A percentile compares a stretch with the other conserved stretches of the same genome.
phyloP scores from a whole-genome alignment of 2,797 vertebrate species.

The Merluccius polli region DNA sequence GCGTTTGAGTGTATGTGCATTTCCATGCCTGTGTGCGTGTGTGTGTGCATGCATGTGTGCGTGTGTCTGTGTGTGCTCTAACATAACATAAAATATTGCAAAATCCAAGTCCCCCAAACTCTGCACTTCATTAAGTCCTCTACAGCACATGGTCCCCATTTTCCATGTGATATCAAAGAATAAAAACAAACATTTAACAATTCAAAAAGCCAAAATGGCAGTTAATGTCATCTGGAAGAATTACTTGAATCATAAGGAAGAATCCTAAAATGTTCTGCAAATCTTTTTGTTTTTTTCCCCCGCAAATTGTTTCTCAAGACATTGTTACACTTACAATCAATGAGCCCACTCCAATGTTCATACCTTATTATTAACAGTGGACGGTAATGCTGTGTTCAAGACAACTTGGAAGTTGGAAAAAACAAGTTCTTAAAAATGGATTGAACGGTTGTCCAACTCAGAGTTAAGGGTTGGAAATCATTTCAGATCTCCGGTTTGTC shows the following conservation, averaged over 20 bases:
- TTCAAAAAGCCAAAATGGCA: background rate
- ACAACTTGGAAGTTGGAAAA: background rate
- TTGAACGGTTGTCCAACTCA: no score
- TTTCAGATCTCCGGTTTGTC: no score
- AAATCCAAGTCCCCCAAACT: background rate
- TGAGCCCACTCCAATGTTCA: background rate
- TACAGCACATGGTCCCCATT: background rate
- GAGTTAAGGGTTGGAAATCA: no score
- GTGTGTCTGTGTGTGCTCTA: background rate
- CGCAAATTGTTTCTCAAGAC: background rate
- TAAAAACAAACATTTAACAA: background rate
- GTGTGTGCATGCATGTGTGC: conserved; percentile 5
- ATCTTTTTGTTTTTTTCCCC: background rate
- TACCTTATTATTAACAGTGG: background rate
- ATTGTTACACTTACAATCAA: background rate
- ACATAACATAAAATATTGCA: background rate
- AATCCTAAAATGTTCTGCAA: background rate
- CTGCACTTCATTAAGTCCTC: background rate
- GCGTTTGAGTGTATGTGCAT: background rate
- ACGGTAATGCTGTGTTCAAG: background rate
- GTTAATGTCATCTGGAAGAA: background rate
- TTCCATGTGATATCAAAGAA: background rate
- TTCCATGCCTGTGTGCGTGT: background rate
- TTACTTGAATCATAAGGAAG: background rate
- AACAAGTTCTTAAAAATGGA: no score